Base-by-base conservation (phyloP, 2,888 invertebrate species). In the Sarcophaga carnaria region DNA sequence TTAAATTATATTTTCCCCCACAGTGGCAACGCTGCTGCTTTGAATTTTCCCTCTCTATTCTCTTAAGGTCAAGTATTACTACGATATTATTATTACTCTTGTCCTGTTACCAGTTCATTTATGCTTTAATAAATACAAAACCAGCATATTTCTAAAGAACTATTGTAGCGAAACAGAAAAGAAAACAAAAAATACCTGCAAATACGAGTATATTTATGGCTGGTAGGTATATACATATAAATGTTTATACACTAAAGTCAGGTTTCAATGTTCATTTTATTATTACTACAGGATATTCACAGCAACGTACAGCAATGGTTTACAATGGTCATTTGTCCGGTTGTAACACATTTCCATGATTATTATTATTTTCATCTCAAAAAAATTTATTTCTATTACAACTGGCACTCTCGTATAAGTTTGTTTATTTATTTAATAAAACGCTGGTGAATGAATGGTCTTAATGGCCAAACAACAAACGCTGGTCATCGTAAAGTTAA, bases 311-410 rank as follows among this genome's bases (percentile, higher is more conserved):
- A 70, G 67, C 81, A 62, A 60, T 27, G 25, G 3, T 67, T 37
- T 62, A 79, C 70, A 84, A 81, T 84, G 63, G 71, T 72, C 82
- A 1, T 87, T 87, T 84, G 81, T 71, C 71, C n/a, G 62, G 45
- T 54, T 17, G 54, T 60, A 70, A 83, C 60, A 72, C 22, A 78
- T 62, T n/a, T 74, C 49, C 78, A 62, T 62, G 17, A 66, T 79
- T 81, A 66, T 76, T 83, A 79, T 75, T 87, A 79, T 84, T 75
- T 84, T 78, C 63, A 84, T 75, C 83, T 87, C 45, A 62, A 63
- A 70, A 60, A 71, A 63, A 12, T 69, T 69, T 59, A 59, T 25
- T 54, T 54, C 14, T 14, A 54, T 54, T 17, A 5, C 12, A 14
- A 54, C 1, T 14, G 12, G 17, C 17, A 54, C 1, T 54, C 3